Percentiles rank a stretch among this genome's conserved stretches.
These are phyloP conservation scores for Coregonus suidteri DNA, from an alignment of 2,797 vertebrate genomes.

Conservation along the genomic window DNA sequence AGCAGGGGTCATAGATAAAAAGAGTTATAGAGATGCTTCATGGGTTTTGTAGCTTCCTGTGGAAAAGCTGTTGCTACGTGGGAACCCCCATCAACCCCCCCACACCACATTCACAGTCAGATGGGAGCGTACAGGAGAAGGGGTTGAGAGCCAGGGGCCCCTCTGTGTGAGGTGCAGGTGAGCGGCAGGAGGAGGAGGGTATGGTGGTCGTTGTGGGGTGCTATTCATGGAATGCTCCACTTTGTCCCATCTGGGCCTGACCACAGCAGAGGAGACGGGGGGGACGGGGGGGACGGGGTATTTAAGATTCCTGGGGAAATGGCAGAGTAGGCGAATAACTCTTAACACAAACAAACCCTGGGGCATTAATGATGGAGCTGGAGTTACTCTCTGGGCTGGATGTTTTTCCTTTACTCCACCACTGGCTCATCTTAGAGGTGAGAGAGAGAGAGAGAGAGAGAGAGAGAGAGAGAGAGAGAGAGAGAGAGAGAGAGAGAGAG, in stretches of 20 bases:
- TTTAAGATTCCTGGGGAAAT: conserved; percentile 80
- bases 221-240: conserved; percentile 72
- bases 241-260: conserved; percentile 59
- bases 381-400: conserved; percentile 59
- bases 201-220: conserved; percentile 42
- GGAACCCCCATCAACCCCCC: conserved; percentile 10
- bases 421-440: conserved; percentile 29
- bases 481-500: conserved; percentile 5
- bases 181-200: conserved; percentile 38
- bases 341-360: too few relatives aligned
- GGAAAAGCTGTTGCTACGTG: conserved; percentile 14
- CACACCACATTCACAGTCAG: not conserved
- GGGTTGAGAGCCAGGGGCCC: conserved; percentile 12
- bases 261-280: conserved; percentile 49
- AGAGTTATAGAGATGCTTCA: conserved; percentile 30
- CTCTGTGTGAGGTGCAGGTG: conserved; percentile 8
- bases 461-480: conserved; percentile 10
- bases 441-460: conserved; percentile 19
- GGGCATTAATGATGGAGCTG: conserved; percentile 60
- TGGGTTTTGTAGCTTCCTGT: conserved; percentile 26
- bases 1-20: conserved; percentile 29
- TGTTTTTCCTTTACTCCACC: conserved; percentile 64
- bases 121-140: conserved; percentile 1
- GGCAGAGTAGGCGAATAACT: too few relatives aligned
- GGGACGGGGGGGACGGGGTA: conserved; percentile 49